Conservation (phyloP, 2,888 invertebrate genomes). For the Apodemia zela region DNA sequence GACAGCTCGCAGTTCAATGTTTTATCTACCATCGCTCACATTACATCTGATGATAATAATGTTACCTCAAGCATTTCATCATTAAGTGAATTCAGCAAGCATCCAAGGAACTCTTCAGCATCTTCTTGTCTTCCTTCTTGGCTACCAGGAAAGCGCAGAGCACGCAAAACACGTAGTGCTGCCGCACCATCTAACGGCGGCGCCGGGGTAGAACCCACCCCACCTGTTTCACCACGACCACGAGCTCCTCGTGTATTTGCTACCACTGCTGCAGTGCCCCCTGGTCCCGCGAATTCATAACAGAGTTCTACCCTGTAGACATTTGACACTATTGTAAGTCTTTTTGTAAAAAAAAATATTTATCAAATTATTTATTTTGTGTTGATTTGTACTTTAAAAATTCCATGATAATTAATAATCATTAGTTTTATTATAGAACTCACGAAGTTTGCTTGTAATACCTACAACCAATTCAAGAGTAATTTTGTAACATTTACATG, state of each 20-base stretch:
- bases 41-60: not conserved
- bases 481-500: too few species aligned
- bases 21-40: too few species aligned
- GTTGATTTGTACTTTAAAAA: too few species aligned
- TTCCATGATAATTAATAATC: too few species aligned
- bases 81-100: constrained; percentile 94
- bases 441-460: too few species aligned
- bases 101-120: constrained; percentile 97
- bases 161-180: constrained; percentile 91
- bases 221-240: constrained; percentile 50
- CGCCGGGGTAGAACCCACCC: constrained; percentile 41
- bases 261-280: constrained; percentile 46
- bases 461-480: too few species aligned
- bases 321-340: not conserved
- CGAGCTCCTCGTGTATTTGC: constrained; percentile 53
- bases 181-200: constrained; percentile 94
- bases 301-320: constrained; percentile 85
- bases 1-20: too few species aligned
- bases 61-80: constrained; percentile 97
- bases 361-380: not conserved
- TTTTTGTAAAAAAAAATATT: not conserved
- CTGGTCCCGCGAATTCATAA: constrained; percentile 84
- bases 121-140: constrained; percentile 97
- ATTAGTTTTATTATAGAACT: too few species aligned
- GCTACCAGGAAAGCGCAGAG: constrained; percentile 81